Evolutionary conservation across 2,797 vertebrate genomes (phyloP).

Genomic region (Chloroceryle amazona): DNA sequence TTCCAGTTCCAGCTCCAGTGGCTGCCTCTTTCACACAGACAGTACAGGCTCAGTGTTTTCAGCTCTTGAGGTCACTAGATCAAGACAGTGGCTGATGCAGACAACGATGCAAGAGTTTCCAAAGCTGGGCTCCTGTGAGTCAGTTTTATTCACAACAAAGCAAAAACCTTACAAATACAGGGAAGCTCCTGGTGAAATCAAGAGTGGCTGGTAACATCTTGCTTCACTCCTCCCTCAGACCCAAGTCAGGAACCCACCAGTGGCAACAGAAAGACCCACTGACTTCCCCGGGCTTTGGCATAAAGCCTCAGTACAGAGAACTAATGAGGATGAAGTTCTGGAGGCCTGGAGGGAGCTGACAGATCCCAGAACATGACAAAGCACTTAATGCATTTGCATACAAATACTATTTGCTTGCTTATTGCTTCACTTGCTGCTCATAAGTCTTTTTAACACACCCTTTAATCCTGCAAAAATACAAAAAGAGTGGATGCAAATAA

Average conservation of each 20-base stretch:
- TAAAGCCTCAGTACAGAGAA: not conserved
- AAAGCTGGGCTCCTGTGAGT: not conserved
- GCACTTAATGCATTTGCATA: not conserved
- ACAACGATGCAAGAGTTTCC: not conserved
- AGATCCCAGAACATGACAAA: slow-evolving; percentile 31
- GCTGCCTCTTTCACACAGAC: not conserved
- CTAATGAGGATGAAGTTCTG: not conserved
- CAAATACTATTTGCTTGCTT: slow-evolving; percentile 15
- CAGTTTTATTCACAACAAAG: not conserved
- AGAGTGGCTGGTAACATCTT: not conserved
- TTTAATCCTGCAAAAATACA: slow-evolving; percentile 1
- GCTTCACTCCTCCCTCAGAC: not conserved
- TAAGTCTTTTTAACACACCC: slow-evolving; percentile 28
- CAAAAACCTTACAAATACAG: not conserved
- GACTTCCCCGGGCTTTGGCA: not conserved
- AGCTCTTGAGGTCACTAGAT: not conserved
- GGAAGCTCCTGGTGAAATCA: not conserved
- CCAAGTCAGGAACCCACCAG: not conserved
- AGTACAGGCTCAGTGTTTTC: not conserved
- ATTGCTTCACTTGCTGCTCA: slow-evolving; percentile 34
- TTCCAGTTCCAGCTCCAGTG: not conserved
- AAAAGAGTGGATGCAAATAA: not conserved
- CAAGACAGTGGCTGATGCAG: not conserved
- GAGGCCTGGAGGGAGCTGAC: not conserved
- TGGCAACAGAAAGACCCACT: not conserved